Evolutionary conservation across 2,113 vertebrate species (phyloP).

Genomic region (Danionella cerebrum): DNA sequence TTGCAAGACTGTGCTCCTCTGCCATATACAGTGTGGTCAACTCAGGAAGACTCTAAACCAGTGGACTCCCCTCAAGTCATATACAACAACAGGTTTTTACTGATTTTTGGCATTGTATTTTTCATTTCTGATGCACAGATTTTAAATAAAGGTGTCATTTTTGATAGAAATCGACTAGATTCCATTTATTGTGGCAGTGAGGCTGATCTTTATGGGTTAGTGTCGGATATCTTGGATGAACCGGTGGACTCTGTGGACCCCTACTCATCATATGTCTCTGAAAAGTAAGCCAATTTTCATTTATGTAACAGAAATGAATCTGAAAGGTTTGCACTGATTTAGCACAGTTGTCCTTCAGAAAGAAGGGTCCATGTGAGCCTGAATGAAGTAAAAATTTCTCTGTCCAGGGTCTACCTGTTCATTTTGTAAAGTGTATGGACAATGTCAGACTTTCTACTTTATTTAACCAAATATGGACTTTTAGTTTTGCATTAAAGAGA

Average conservation of each 20-base stretch:
- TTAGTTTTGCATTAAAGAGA: too few species aligned
- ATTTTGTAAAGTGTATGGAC: too few species aligned
- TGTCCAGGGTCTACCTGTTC: too few species aligned
- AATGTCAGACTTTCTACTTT: too few species aligned
- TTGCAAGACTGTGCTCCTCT: slow-evolving; percentile 37
- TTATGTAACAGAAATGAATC: not conserved
- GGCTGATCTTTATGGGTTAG: slow-evolving; percentile 81
- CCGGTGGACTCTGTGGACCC: slow-evolving; percentile 70
- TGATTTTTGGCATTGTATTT: too few species aligned
- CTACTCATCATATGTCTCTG: slow-evolving; percentile 65
- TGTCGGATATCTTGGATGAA: slow-evolving; percentile 88
- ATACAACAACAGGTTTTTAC: slow-evolving; percentile 49
- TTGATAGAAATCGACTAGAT: slow-evolving; percentile 67
- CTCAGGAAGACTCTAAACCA: slow-evolving; percentile 44
- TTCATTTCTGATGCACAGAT: too few species aligned
- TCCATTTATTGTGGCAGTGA: slow-evolving; percentile 75
- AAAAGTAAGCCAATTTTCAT: slow-evolving; percentile 70
- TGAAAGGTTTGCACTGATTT: not conserved
- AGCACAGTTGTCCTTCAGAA: too few species aligned
- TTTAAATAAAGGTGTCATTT: not conserved
- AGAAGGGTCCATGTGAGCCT: too few species aligned
- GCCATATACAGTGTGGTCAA: slow-evolving; percentile 48
- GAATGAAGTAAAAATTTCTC: too few species aligned
- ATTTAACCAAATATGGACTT: too few species aligned
- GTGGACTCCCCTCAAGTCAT: slow-evolving; percentile 36